Evolutionary conservation across 64 coral and sea anemone species (phyloP).

Genomic region (Actinia tenebrosa): DNA sequence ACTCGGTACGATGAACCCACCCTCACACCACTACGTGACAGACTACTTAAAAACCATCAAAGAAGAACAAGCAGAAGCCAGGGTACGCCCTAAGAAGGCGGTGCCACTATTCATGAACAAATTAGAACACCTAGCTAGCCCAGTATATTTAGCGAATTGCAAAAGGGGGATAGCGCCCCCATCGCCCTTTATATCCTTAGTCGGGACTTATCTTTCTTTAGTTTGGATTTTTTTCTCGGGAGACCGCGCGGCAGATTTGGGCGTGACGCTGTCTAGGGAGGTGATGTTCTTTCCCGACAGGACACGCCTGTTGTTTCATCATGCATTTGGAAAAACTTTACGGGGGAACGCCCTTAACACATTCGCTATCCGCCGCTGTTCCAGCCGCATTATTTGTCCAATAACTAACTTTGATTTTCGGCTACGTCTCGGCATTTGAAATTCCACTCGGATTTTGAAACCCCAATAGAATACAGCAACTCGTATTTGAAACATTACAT

Average conservation of each 20-base stretch:
- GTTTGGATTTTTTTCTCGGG: constrained; percentile 28
- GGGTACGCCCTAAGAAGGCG: constrained; percentile 8
- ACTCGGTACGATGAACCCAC: neutral
- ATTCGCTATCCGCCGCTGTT: constrained; percentile 13
- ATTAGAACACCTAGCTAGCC: neutral
- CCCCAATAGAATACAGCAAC: no score
- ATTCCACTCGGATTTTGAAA: no score
- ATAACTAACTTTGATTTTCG: constrained; percentile 26
- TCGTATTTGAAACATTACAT: no score
- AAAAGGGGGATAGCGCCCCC: neutral
- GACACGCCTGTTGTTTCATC: constrained; percentile 13
- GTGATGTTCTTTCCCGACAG: constrained; percentile 5
- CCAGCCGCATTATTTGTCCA: constrained; percentile 8
- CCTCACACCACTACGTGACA: constrained; percentile 8
- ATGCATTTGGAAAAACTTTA: constrained; percentile 32
- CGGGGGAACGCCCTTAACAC: neutral
- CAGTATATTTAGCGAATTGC: neutral
- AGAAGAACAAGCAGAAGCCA: constrained; percentile 38
- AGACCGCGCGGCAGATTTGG: neutral
- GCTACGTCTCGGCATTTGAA: no score
- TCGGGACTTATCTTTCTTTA: neutral
- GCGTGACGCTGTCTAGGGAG: neutral
- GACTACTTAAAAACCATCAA: constrained; percentile 2
- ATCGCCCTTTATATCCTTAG: neutral
- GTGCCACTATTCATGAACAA: constrained; percentile 32